Percentiles rank a stretch among this genome's conserved stretches.
phyloP scores from a whole-genome alignment of 2,888 invertebrate species.

The Andrena dorsata region DNA sequence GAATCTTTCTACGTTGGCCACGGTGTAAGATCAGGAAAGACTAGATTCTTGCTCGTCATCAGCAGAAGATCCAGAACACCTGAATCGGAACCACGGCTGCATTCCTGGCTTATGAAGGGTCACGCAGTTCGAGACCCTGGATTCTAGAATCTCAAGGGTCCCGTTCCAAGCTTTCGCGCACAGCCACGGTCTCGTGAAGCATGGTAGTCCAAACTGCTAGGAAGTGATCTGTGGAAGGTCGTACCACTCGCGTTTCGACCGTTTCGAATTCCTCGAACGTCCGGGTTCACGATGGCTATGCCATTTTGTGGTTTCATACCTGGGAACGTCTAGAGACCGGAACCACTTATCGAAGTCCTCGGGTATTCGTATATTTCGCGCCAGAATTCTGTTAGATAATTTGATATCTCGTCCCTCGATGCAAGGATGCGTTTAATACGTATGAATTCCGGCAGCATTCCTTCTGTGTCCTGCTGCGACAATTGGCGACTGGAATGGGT shows the following conservation, averaged over 20 bases:
- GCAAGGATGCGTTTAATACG: conserved; percentile 25
- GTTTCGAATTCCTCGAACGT: conserved; percentile 73
- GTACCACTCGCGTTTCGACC: conserved; percentile 72
- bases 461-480: not conserved
- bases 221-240: conserved; percentile 73
- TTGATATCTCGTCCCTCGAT: conserved; percentile 32
- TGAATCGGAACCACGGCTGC: conserved; percentile 61
- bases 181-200: conserved; percentile 70
- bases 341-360: conserved; percentile 67
- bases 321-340: conserved; percentile 63
- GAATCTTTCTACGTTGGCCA: no score
- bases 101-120: conserved; percentile 71
- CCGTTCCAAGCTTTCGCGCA: conserved; percentile 72
- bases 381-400: conserved; percentile 57
- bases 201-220: conserved; percentile 68
- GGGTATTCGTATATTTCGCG: conserved; percentile 67
- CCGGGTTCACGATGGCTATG: conserved; percentile 68
- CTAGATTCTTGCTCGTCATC: conserved; percentile 26
- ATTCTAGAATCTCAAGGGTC: conserved; percentile 71
- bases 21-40: conserved; percentile 12
- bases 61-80: conserved; percentile 50
- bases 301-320: conserved; percentile 74
- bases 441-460: conserved; percentile 26
- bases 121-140: conserved; percentile 52
- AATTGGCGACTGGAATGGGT: not conserved